Evolutionary conservation across 2,113 vertebrate genomes (phyloP), one percentile per base, ranked within the genome.

Genomic region (Clarias magur): DNA sequence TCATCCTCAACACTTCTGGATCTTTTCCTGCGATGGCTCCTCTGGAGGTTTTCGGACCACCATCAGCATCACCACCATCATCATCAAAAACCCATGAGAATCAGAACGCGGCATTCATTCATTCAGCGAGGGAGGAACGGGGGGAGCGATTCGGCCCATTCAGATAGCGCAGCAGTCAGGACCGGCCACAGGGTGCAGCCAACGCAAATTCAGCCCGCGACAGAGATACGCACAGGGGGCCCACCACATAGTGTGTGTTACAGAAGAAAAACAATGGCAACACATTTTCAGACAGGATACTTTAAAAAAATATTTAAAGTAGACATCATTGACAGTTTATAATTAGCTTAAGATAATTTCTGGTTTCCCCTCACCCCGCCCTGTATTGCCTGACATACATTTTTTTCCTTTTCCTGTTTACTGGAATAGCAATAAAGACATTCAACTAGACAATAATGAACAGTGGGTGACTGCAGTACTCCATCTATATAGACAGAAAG

Each of bases 251-350:
- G 97, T 99, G 97, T 98, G 97, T 97, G 97, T 99, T 99, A 99
- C 97, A 98, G 97, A 95, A 99, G 96, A 99, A 98, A 99, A 97
- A 99, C 97, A 99, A 90, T 98, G 97, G 98, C 98, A 99, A 99
- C 97, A 99, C 95, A 97, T 98, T 98, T 99, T 98, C 96, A 99
- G 97, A 97, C 97, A 97, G 97, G 96, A 97, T 95, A 97, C 96
- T 97, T 95, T 48, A 48, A 94, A 91, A 96, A 94, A 95, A 88
- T 91, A 90, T 87, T 78, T 75, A 88, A 81, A 79, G 73, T 84
- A 86, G 76, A 90, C 89, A 90, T 67, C 27, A 85, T 70, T 76
- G 68, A 88, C 89, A 90, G 67, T 88, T 73, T 23, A 88, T 16
- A 53, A 85, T 82, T 3, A 54, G 59, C 82, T 90, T 65, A 91